Percentiles rank a stretch among this genome's conserved stretches.
Conservation (phyloP, 1,140 invertebrate species). For the Drosophila parvula region DNA sequence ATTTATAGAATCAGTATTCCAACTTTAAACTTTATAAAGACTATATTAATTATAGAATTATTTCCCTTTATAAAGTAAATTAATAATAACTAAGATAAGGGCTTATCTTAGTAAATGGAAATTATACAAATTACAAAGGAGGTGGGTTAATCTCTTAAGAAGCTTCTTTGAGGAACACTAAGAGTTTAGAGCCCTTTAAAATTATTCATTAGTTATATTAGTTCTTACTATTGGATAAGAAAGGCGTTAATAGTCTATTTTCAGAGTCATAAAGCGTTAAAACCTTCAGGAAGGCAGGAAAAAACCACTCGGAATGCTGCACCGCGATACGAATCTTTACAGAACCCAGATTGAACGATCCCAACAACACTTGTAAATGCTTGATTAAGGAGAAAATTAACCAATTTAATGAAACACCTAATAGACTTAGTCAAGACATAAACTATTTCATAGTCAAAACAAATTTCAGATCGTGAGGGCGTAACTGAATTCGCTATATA, state of each 20-base stretch:
- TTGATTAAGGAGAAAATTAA: too few species aligned
- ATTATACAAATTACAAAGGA: neutral
- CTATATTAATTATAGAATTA: too few species aligned
- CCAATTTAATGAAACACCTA: too few species aligned
- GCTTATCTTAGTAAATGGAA: neutral
- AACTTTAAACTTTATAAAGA: too few species aligned
- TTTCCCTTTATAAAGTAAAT: neutral
- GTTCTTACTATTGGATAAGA: neutral
- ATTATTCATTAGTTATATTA: neutral
- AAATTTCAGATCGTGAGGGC: neutral
- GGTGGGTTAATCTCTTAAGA: neutral
- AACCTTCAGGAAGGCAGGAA: neutral
- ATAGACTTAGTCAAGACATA: neutral
- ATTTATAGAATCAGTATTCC: too few species aligned
- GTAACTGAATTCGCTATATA: neutral
- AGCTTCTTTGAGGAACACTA: neutral
- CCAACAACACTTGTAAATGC: neutral
- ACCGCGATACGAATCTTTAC: neutral
- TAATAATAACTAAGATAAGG: neutral
- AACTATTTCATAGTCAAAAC: neutral
- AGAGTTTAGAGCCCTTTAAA: neutral
- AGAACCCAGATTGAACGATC: too few species aligned
- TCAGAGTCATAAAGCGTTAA: neutral
- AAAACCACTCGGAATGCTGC: neutral
- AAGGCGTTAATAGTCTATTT: neutral